Percentiles rank a stretch among this genome's conserved stretches.
These are phyloP conservation scores for Chrysopa pallens DNA, from an alignment of 1,140 invertebrate species.

Conservation along the genomic window DNA sequence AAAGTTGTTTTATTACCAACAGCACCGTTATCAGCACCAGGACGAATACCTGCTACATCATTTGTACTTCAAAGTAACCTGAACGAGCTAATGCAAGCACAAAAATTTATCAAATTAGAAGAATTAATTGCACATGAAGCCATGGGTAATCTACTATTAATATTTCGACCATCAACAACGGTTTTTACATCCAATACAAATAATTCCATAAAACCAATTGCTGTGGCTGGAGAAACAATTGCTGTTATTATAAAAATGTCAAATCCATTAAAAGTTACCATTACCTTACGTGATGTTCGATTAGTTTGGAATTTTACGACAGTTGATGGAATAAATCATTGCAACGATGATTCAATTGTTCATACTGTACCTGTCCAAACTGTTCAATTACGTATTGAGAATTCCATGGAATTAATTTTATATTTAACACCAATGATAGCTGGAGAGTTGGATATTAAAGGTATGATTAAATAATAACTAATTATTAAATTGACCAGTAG, in stretches of 20 bases:
- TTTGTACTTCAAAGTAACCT: constrained; percentile 12
- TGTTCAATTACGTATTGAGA: constrained; percentile 15
- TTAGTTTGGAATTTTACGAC: constrained; percentile 60
- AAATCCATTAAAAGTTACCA: constrained; percentile 63
- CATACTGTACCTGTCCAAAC: constrained; percentile 19
- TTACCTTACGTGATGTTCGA: constrained; percentile 52
- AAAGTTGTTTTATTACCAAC: constrained; percentile 42
- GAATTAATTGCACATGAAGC: constrained; percentile 56
- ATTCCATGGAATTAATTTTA: constrained; percentile 20
- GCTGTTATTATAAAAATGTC: constrained; percentile 54
- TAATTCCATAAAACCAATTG: constrained; percentile 44
- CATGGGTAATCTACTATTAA: constrained; percentile 45
- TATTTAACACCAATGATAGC: constrained; percentile 25
- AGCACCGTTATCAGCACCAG: constrained; percentile 25
- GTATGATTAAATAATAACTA: too few relatives aligned
- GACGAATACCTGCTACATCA: constrained; percentile 24
- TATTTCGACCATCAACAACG: constrained; percentile 58
- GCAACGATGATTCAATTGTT: constrained; percentile 1
- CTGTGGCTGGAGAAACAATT: constrained; percentile 63
- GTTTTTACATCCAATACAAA: constrained; percentile 45
- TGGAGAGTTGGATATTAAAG: constrained; percentile 23
- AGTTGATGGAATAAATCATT: constrained; percentile 12
- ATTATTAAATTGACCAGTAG: too few relatives aligned
- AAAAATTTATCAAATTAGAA: constrained; percentile 54
- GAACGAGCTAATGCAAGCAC: constrained; percentile 21